phyloP scores from a whole-genome alignment of 1,140 invertebrate genomes.

The Drosophila nigromelanica region DNA sequence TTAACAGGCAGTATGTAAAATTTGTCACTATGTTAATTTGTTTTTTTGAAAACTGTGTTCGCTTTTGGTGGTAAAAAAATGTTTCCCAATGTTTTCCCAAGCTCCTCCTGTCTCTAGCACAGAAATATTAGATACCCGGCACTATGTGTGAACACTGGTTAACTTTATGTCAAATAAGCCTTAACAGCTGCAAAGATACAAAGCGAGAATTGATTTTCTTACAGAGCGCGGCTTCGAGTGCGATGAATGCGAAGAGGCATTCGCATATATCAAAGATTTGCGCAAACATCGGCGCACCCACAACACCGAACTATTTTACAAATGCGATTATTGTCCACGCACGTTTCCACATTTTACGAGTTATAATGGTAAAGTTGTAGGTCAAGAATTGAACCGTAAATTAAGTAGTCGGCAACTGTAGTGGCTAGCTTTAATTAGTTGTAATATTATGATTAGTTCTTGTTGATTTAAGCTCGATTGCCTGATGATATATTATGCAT shows the following conservation, averaged over 20 bases:
- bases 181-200: conserved; percentile 36
- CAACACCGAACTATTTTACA: conserved; percentile 85
- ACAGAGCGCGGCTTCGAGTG: conserved; percentile 83
- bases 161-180: conserved; percentile 21
- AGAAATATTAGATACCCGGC: neutral
- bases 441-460: neutral
- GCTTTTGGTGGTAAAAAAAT: neutral
- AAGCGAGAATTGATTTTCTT: conserved; percentile 60
- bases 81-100: neutral
- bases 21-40: neutral
- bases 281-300: conserved; percentile 86
- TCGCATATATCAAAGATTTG: conserved; percentile 85
- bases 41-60: neutral
- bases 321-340: conserved; percentile 86
- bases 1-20: neutral
- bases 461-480: conserved; percentile 4
- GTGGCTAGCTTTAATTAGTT: conserved; percentile 11
- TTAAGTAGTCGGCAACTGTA: conserved; percentile 16
- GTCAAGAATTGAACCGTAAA: neutral
- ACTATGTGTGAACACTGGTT: conserved; percentile 29
- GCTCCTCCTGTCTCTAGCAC: too few species aligned
- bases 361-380: conserved; percentile 72
- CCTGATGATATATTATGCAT: conserved; percentile 27
- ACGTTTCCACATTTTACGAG: conserved; percentile 85
- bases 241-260: conserved; percentile 85